Percentiles rank a stretch among this genome's conserved stretches.
These are phyloP conservation scores for Lithophane semibrunnea DNA, from an alignment of 2,888 invertebrate genomes.

Conservation along the genomic window DNA sequence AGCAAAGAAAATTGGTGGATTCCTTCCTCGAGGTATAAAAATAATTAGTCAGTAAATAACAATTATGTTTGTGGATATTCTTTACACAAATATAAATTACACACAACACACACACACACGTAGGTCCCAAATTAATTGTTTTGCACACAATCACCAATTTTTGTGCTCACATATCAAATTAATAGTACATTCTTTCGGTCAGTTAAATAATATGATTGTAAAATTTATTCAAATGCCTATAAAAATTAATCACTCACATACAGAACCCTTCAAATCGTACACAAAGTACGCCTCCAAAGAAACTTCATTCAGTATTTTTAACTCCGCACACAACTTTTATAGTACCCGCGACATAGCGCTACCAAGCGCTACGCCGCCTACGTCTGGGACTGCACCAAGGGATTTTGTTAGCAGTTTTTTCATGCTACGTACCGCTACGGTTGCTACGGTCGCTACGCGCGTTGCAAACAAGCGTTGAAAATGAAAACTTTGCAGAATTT, in stretches of 20 bases:
- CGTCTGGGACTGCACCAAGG: slow-evolving; percentile 60
- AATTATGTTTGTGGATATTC: neutral
- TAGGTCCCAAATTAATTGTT: too few relatives aligned
- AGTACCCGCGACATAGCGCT: slow-evolving; percentile 68
- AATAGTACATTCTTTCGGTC: neutral
- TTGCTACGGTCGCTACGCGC: slow-evolving; percentile 63
- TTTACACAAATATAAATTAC: neutral
- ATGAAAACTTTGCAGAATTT: slow-evolving; percentile 54
- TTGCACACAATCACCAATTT: too few relatives aligned
- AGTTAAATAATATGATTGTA: neutral
- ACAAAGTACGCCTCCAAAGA: slow-evolving; percentile 62
- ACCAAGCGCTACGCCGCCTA: slow-evolving; percentile 67
- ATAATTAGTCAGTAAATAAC: neutral
- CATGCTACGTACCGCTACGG: slow-evolving; percentile 38
- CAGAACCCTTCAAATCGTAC: slow-evolving; percentile 50
- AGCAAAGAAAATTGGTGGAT: neutral
- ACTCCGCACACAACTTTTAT: slow-evolving; percentile 74
- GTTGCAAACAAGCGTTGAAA: slow-evolving; percentile 63
- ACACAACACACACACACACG: too few relatives aligned
- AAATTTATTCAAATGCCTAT: neutral
- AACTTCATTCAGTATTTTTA: slow-evolving; percentile 76
- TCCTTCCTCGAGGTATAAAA: neutral
- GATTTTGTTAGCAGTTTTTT: slow-evolving; percentile 57
- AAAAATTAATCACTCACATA: neutral
- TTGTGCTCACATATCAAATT: neutral